Conservation (phyloP, 2,113 vertebrate species). For the Coregonus clupeaformis region DNA sequence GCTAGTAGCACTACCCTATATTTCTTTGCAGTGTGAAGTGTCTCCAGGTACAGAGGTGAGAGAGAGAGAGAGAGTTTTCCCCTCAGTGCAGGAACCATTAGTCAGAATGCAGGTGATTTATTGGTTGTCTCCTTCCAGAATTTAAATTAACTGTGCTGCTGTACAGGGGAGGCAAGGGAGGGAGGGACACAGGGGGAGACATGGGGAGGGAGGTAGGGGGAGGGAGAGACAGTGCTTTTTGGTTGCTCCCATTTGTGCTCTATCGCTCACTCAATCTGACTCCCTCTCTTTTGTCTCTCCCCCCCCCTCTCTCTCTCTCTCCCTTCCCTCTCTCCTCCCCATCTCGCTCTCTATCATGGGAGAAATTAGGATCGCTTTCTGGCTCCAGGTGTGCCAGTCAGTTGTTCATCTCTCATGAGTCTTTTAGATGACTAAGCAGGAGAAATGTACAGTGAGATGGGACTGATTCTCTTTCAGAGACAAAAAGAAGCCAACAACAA, state of each 20-base stretch:
- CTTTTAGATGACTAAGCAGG: background rate
- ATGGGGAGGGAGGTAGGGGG: constrained; percentile 34
- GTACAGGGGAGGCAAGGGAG: constrained; percentile 45
- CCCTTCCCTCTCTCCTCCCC: background rate
- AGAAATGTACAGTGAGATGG: constrained; percentile 33
- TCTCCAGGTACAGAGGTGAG: constrained; percentile 69
- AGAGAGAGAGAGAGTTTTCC: constrained; percentile 58
- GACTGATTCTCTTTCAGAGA: too few relatives aligned
- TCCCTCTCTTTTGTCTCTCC: constrained; percentile 2
- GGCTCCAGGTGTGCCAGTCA: constrained; percentile 55
- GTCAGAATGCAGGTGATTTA: constrained; percentile 81
- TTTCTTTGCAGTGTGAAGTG: constrained; percentile 59
- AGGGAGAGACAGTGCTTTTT: constrained; percentile 31
- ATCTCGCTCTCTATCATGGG: constrained; percentile 24
- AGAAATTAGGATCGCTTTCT: constrained; percentile 50
- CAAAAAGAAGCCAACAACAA: constrained; percentile 17
- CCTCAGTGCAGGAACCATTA: constrained; percentile 78
- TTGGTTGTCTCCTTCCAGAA: constrained; percentile 77
- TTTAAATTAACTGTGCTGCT: constrained; percentile 75
- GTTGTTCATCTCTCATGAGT: constrained; percentile 46
- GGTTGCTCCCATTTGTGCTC: too few relatives aligned
- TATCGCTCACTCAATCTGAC: constrained; percentile 10
- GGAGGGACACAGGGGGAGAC: constrained; percentile 62
- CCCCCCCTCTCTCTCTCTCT: background rate
- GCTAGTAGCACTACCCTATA: constrained; percentile 26